These are phyloP conservation scores for Teinopalpus imperialis DNA, from an alignment of 2,888 invertebrate genomes.

Conservation along the genomic window DNA sequence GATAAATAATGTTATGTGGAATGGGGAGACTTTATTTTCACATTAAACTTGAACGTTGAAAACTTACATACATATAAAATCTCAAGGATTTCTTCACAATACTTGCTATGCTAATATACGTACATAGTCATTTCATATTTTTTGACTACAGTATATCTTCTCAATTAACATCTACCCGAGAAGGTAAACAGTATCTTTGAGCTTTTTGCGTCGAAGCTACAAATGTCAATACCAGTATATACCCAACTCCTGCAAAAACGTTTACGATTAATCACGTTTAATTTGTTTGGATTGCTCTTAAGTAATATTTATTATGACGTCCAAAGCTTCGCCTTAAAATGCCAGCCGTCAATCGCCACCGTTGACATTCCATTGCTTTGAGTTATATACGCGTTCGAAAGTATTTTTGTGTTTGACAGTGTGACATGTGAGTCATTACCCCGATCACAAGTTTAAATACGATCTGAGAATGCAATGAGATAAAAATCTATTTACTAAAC, in stretches of 20 bases:
- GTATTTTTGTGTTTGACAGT: slow-evolving; percentile 38
- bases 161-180: not conserved
- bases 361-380: slow-evolving; percentile 53
- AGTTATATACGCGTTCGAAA: slow-evolving; percentile 35
- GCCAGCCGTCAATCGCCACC: slow-evolving; percentile 58
- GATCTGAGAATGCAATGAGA: no score
- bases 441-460: slow-evolving; percentile 23
- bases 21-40: no score
- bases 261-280: no score
- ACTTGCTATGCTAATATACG: no score
- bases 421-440: slow-evolving; percentile 29
- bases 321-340: slow-evolving; percentile 48
- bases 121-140: no score
- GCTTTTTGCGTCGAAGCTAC: not conserved
- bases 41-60: no score
- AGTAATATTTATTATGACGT: slow-evolving; percentile 44
- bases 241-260: no score
- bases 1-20: no score
- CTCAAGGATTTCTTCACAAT: no score
- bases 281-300: slow-evolving; percentile 26
- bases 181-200: not conserved
- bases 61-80: no score
- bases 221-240: no score
- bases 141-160: not conserved
- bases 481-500: no score